Conservation (phyloP, 2,888 invertebrate species). For the Furcula furcula region DNA sequence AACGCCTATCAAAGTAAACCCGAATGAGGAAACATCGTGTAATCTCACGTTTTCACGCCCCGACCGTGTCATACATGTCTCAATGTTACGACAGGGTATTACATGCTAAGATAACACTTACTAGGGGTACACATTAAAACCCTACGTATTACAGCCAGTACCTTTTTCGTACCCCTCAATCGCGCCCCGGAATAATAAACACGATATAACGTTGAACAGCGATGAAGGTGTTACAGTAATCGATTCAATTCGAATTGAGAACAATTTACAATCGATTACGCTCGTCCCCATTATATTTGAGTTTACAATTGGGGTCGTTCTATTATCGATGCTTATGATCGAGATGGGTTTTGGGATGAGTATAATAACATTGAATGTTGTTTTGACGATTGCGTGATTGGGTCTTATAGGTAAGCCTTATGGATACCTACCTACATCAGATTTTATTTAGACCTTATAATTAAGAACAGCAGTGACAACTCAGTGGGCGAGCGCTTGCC, state of each 20-base stretch:
- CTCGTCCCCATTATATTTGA: slow-evolving; percentile 2
- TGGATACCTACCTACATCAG: too few species aligned
- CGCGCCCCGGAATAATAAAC: slow-evolving; percentile 42
- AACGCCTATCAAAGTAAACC: background rate
- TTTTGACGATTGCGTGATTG: background rate
- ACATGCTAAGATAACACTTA: slow-evolving; percentile 1
- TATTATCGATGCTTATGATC: slow-evolving; percentile 3
- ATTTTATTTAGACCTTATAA: too few species aligned
- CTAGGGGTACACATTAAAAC: slow-evolving; percentile 32
- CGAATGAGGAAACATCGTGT: background rate
- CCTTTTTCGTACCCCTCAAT: slow-evolving; percentile 33
- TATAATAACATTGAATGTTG: background rate
- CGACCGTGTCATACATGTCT: background rate
- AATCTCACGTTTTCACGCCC: background rate
- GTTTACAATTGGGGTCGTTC: slow-evolving; percentile 2
- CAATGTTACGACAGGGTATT: background rate
- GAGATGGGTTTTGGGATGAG: slow-evolving; percentile 1
- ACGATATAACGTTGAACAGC: slow-evolving; percentile 40
- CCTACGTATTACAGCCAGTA: slow-evolving; percentile 34
- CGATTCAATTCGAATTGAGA: slow-evolving; percentile 39
- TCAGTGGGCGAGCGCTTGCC: too few species aligned
- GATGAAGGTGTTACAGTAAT: slow-evolving; percentile 50
- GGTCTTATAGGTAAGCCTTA: too few species aligned
- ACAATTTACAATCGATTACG: slow-evolving; percentile 29
- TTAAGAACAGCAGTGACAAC: too few species aligned